Percentiles rank a stretch among this genome's conserved stretches.
Conservation (phyloP, 2,888 invertebrate species). For the Lepas anatifera region DNA sequence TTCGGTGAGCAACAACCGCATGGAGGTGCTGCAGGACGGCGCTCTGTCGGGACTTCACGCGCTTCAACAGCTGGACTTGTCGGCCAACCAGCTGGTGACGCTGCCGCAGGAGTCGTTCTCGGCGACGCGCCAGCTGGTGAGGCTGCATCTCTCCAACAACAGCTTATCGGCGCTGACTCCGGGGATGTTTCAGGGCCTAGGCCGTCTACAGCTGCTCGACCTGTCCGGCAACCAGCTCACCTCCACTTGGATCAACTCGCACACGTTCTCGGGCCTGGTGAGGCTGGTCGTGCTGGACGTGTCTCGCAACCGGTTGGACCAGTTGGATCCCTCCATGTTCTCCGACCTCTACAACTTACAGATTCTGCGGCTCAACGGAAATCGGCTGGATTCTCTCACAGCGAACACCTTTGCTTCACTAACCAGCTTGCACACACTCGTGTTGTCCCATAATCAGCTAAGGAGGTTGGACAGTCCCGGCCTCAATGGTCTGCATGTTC, state of each 20-base stretch:
- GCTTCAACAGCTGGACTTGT: constrained; percentile 59
- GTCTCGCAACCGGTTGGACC: constrained; percentile 64
- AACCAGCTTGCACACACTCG: constrained; percentile 64
- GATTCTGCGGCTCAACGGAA: constrained; percentile 47
- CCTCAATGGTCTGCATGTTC: constrained; percentile 54
- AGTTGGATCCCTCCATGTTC: constrained; percentile 70
- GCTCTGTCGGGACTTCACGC: constrained; percentile 56
- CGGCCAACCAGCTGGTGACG: constrained; percentile 61
- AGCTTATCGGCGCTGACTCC: constrained; percentile 60
- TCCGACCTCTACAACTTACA: constrained; percentile 73
- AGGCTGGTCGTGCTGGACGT: constrained; percentile 61
- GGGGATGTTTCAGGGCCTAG: constrained; percentile 56
- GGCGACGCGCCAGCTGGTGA: constrained; percentile 54
- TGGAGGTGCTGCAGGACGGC: constrained; percentile 58
- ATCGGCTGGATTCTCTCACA: constrained; percentile 61
- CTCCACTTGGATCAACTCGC: constrained; percentile 63
- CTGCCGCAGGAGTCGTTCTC: constrained; percentile 66
- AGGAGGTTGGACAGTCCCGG: constrained; percentile 42
- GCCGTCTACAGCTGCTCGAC: constrained; percentile 55
- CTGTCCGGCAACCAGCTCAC: constrained; percentile 59
- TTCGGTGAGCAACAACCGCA: constrained; percentile 59
- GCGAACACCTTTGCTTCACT: constrained; percentile 57
- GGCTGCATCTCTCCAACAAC: constrained; percentile 64
- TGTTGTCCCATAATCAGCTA: constrained; percentile 66
- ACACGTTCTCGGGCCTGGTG: constrained; percentile 60